Conservation (phyloP, 2,888 invertebrate species). For the Caenorhabditis angaria region DNA sequence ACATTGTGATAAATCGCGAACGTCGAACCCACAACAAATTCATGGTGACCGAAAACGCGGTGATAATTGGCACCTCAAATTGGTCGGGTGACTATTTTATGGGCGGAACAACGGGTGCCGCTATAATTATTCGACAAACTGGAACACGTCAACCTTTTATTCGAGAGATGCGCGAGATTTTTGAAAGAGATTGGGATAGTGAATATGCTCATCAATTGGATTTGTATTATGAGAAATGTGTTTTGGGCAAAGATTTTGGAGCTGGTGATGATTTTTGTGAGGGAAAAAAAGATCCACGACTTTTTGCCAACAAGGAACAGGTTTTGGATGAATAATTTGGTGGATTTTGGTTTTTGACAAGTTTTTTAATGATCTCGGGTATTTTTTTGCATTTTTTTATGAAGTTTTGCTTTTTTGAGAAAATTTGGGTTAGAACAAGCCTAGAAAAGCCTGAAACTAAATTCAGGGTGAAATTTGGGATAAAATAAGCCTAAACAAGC, state of each 20-base stretch:
- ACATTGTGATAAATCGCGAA: slow-evolving; percentile 85
- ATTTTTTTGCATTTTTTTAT: no score
- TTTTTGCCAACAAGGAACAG: slow-evolving; percentile 38
- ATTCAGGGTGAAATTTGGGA: no score
- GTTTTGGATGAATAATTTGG: neutral
- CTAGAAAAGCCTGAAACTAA: no score
- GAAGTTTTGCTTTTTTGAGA: no score
- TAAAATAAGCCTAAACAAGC: no score
- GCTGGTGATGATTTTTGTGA: slow-evolving; percentile 64
- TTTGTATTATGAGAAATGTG: slow-evolving; percentile 61
- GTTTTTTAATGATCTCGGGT: neutral
- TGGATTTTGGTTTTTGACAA: neutral
- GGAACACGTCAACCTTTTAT: slow-evolving; percentile 77
- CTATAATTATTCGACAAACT: slow-evolving; percentile 77
- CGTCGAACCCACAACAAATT: slow-evolving; percentile 97
- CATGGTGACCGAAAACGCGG: slow-evolving; percentile 92
- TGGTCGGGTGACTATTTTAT: slow-evolving; percentile 97
- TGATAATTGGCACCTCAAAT: slow-evolving; percentile 93
- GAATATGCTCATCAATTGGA: slow-evolving; percentile 63
- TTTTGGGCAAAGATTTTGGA: slow-evolving; percentile 48
- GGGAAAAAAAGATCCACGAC: slow-evolving; percentile 58
- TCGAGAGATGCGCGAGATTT: slow-evolving; percentile 77
- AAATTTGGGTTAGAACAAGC: no score
- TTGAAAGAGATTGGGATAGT: slow-evolving; percentile 65
- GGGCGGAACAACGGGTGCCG: slow-evolving; percentile 84